Base-by-base conservation (phyloP, 2,888 invertebrate genomes). In the Philereme transversata region DNA sequence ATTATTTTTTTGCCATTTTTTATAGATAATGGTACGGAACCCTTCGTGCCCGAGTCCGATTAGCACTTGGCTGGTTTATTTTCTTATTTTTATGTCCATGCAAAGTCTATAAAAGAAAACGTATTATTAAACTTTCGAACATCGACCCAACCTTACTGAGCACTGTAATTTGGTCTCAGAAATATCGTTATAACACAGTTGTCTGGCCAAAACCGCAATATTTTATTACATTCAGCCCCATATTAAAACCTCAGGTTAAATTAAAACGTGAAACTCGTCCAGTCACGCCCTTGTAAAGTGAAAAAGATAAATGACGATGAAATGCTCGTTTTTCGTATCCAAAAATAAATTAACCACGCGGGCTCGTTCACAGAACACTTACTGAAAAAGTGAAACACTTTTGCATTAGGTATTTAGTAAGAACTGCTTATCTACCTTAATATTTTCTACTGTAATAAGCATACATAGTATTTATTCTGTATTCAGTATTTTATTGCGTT, bases 301-400 rank as follows among this genome's bases (percentile, higher is more conserved):
- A 86, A 84, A 83, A 84, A 86, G 86, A 86, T 85, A 81, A 86
- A 86, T 84, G 84, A 77, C 75, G 51, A 65, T 69, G 76, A 72
- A 78, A 77, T 73, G 80, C 77, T 79, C 78, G 76, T 74, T 83
- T 77, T 76, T 71, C 77, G 81, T 82, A 82, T 79, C 79, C 78
- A 76, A 76, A 81, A 81, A 83, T 84, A 83, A 83, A 83, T 84
- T 83, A 79, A 82, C 78, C 76, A 68, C 73, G 64, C 54, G 67
- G 57, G 69, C 60, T 64, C 60, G 58, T 57, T 60, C 40, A 36
- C 52, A 57, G 49, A 56, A 50, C 50, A 49, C 11, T n/a, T 35
- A 22, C 5, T 22, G 22, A 22, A 22, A 22, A 22, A 22, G 22
- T 22, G 22, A 22, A 22, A 22, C 22, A 22, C 22, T 22, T 22